Evolutionary conservation across 2,113 vertebrate species (phyloP).

Genomic region (Tringa solitaria): DNA sequence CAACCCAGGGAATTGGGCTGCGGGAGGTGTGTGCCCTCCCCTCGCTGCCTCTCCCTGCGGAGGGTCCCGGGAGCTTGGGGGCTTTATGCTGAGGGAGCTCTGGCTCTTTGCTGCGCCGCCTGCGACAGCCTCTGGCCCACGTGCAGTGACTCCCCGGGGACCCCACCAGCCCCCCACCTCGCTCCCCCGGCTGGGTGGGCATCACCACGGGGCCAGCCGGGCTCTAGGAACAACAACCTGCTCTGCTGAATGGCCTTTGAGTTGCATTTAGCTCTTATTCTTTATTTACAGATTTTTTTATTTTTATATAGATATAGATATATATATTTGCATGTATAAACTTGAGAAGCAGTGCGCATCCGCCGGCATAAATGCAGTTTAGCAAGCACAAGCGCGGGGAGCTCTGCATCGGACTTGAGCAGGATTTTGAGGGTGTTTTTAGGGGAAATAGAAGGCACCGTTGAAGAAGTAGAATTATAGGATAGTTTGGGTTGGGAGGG

Average conservation of each 20-base stretch:
- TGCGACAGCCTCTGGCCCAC: not conserved
- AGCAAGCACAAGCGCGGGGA: not conserved
- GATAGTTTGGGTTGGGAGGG: not conserved
- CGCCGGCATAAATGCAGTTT: not conserved
- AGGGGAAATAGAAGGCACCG: not conserved
- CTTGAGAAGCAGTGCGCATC: not conserved
- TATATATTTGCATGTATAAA: too few species aligned
- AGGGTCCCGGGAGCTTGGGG: not conserved
- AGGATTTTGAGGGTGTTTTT: not conserved
- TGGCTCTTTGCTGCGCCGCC: not conserved
- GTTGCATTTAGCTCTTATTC: not conserved
- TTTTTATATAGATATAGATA: not conserved
- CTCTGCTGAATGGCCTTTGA: not conserved
- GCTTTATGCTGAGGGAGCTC: rapidly evolving
- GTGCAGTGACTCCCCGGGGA: not conserved
- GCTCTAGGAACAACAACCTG: not conserved
- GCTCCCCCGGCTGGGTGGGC: not conserved
- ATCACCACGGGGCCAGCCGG: rapidly evolving
- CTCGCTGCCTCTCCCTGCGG: not conserved
- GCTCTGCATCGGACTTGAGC: not conserved
- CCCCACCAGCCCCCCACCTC: not conserved
- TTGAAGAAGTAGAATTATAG: not conserved
- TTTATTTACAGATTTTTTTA: not conserved
- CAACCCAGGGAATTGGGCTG: not conserved
- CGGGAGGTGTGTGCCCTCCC: not conserved